Conservation (phyloP, 2,113 vertebrate species). For the Ceyx melanurus region DNA sequence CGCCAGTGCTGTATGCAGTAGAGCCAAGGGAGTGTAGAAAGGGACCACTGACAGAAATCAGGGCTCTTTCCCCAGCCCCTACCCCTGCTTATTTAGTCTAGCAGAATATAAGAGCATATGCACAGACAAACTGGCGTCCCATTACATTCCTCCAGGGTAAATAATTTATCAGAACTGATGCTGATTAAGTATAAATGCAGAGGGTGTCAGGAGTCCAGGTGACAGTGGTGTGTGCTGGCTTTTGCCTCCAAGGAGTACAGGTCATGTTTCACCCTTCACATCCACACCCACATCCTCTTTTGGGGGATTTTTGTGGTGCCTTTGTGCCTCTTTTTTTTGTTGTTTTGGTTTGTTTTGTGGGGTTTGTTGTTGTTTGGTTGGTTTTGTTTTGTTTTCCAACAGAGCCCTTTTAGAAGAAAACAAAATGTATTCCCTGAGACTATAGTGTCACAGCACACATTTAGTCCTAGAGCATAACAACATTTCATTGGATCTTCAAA, state of each 20-base stretch:
- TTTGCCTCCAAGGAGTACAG: slow-evolving; percentile 32
- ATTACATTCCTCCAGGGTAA: slow-evolving; percentile 54
- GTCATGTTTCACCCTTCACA: slow-evolving; percentile 33
- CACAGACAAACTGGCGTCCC: slow-evolving; percentile 44
- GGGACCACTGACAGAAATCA: background rate
- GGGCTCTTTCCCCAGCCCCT: background rate
- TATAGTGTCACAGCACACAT: background rate
- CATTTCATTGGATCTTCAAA: background rate
- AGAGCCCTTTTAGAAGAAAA: background rate
- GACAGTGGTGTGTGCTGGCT: background rate
- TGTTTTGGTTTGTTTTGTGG: background rate
- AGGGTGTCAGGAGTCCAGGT: slow-evolving; percentile 58
- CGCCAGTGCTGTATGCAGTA: background rate
- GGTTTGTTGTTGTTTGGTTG: no score
- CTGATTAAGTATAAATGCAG: slow-evolving; percentile 68
- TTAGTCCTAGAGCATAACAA: background rate
- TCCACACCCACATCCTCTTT: slow-evolving; percentile 9
- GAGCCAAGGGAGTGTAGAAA: background rate
- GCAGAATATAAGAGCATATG: slow-evolving; percentile 1
- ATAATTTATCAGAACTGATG: slow-evolving; percentile 64
- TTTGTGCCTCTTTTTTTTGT: background rate
- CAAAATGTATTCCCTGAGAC: background rate
- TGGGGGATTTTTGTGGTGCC: background rate
- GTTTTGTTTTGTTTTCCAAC: background rate
- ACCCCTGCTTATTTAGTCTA: slow-evolving; percentile 62